These are phyloP conservation scores for Coecobrya sp. DNA, from an alignment of 2,888 invertebrate species.

Conservation along the genomic window DNA sequence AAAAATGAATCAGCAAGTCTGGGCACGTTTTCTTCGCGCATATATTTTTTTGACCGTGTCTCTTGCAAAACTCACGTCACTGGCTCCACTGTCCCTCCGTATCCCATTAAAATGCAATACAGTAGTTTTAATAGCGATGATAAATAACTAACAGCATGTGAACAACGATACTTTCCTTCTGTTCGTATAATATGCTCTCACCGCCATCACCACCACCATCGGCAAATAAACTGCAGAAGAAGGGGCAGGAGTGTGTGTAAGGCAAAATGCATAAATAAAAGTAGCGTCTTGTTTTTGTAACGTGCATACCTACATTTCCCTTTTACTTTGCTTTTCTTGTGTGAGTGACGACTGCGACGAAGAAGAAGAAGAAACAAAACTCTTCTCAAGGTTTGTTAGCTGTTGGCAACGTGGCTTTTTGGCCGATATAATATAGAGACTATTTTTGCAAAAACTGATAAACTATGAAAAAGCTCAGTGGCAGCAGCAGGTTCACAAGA, in stretches of 20 bases:
- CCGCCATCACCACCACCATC: slow-evolving; percentile 1
- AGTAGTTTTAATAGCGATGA: slow-evolving; percentile 54
- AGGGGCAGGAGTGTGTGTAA: neutral
- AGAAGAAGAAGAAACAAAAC: slow-evolving; percentile 50
- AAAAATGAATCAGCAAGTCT: slow-evolving; percentile 62
- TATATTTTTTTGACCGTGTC: slow-evolving; percentile 40
- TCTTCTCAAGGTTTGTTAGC: slow-evolving; percentile 66
- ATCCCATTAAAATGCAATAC: slow-evolving; percentile 65
- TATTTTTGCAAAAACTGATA: slow-evolving; percentile 50
- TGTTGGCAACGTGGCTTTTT: slow-evolving; percentile 55
- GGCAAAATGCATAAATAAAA: slow-evolving; percentile 19
- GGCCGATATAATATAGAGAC: slow-evolving; percentile 33
- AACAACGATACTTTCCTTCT: slow-evolving; percentile 30
- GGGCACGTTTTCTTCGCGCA: slow-evolving; percentile 45
- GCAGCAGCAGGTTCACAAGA: neutral
- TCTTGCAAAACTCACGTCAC: slow-evolving; percentile 65
- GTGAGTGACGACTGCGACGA: neutral
- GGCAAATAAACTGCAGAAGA: slow-evolving; percentile 12
- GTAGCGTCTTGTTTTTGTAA: neutral
- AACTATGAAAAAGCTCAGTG: slow-evolving; percentile 8
- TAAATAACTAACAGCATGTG: slow-evolving; percentile 41
- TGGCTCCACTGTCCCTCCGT: slow-evolving; percentile 80
- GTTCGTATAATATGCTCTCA: neutral
- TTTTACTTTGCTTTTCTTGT: slow-evolving; percentile 36
- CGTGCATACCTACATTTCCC: slow-evolving; percentile 37